Base-by-base conservation (phyloP, 2,888 invertebrate genomes). In the Tribolium freemani region DNA sequence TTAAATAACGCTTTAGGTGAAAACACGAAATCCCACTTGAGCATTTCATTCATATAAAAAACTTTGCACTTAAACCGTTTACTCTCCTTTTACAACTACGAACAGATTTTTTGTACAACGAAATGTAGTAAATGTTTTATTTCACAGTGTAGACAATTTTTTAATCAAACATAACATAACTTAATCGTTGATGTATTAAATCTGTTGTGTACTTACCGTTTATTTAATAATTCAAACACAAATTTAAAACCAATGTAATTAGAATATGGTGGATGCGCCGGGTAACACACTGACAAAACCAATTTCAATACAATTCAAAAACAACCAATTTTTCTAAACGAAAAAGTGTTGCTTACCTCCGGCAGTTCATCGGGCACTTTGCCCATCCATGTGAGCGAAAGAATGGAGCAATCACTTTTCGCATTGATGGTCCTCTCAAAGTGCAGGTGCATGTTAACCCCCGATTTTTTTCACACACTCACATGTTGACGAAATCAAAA, bases 341-440 rank as follows among this genome's bases (percentile, higher is more conserved):
- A 20, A 53, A 53, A 53, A 53, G 13, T 53, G n/a, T n/a, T 6
- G 3, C 90, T 90, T 88, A 96, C 96, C 93, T 97, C 96, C 46
- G 97, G 96, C 82, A 96, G 90, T 85, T 96, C 96, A 86, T 98
- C 97, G 78, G 97, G 97, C 82, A 97, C 96, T 88, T 97, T 97
- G 78, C 97, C 97, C 98, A 98, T 98, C 98, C 98, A 98, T 83
- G 97, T 97, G 85, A 98, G 90, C 81, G 96, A 96, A 83, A 97
- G 89, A 85, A 98, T 95, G 81, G 95, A 94, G 88, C 97, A 97
- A 89, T 98, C 98, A 89, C 97, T 96, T 89, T 95, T 95, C 80
- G 96, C 96, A 87, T 95, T 96, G 81, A 93, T 92, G 86, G 95
- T 96, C 84, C 95, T 93, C 87, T 98, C 98, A 87, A 97, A 97